phyloP scores from a whole-genome alignment of 2,113 vertebrate genomes.

The Microcebus lehilahytsara region DNA sequence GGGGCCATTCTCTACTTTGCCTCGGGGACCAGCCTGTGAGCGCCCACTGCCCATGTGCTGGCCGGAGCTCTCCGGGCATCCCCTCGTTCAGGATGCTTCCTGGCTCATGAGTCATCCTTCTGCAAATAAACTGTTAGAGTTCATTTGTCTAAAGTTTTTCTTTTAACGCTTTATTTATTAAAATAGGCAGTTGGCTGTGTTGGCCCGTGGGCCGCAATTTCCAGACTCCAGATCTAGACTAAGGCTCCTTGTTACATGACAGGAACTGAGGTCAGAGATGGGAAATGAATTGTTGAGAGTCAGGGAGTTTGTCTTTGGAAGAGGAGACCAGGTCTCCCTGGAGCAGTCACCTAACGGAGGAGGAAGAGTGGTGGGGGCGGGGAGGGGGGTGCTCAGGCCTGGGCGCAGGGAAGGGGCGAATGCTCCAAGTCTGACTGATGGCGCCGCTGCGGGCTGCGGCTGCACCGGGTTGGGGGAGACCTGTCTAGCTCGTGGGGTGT shows the following conservation, averaged over 20 bases:
- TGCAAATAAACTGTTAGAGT: neutral
- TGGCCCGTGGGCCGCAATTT: neutral
- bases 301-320: neutral
- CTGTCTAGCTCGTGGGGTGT: too few species aligned
- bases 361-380: neutral
- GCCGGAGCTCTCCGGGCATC: neutral
- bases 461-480: too few species aligned
- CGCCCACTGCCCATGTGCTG: neutral
- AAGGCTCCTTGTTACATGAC: neutral
- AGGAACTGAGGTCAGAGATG: neutral
- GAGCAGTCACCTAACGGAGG: neutral
- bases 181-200: neutral
- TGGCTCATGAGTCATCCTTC: neutral
- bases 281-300: neutral
- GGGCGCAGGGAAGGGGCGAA: neutral
- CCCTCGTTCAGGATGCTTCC: neutral
- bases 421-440: neutral
- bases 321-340: neutral
- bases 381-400: too few species aligned
- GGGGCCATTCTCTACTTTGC: neutral
- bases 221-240: neutral
- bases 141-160: neutral
- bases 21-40: neutral
- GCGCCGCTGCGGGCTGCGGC: neutral
- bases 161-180: neutral